These are phyloP conservation scores for Drosophila busckii DNA, from an alignment of 1,140 invertebrate genomes.

Conservation along the genomic window DNA sequence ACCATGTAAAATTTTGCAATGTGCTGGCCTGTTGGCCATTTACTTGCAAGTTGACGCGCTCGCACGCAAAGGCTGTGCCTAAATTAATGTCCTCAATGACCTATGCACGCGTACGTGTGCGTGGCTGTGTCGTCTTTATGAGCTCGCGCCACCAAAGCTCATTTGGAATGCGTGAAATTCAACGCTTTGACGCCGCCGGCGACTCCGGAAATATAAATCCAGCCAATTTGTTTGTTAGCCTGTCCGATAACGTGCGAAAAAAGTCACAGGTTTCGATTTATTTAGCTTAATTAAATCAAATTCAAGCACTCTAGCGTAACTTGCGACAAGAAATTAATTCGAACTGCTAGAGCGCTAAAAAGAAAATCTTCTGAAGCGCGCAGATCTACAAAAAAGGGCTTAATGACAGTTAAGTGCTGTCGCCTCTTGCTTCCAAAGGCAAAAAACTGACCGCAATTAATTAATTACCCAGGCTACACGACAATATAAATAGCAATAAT, in stretches of 20 bases:
- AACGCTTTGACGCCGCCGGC: conserved; percentile 14
- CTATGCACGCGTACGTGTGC: neutral
- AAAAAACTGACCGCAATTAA: conserved; percentile 69
- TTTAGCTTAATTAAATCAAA: conserved; percentile 36
- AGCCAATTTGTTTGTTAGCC: neutral
- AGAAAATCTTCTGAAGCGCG: conserved; percentile 9
- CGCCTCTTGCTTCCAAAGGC: conserved; percentile 30
- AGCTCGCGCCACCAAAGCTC: conserved; percentile 32
- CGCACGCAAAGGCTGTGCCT: conserved; percentile 39
- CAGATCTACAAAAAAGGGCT: conserved; percentile 39
- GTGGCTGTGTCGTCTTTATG: conserved; percentile 42
- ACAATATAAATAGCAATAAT: conserved; percentile 66
- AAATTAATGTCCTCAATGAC: conserved; percentile 13
- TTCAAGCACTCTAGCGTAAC: conserved; percentile 42
- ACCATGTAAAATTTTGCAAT: conserved; percentile 43
- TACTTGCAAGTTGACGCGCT: conserved; percentile 56
- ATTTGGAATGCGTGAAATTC: conserved; percentile 64
- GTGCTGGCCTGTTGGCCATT: conserved; percentile 46
- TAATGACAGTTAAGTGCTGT: conserved; percentile 58
- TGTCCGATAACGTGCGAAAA: neutral
- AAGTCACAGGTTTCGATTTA: conserved; percentile 49
- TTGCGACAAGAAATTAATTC: conserved; percentile 61
- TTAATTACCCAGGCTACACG: conserved; percentile 40
- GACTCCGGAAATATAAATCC: neutral
- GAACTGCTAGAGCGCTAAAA: conserved; percentile 33